A percentile compares a stretch with the other conserved stretches of the same genome.
Evolutionary conservation across 1,140 invertebrate genomes (phyloP).

Genomic region (Drosophila lowei): DNA sequence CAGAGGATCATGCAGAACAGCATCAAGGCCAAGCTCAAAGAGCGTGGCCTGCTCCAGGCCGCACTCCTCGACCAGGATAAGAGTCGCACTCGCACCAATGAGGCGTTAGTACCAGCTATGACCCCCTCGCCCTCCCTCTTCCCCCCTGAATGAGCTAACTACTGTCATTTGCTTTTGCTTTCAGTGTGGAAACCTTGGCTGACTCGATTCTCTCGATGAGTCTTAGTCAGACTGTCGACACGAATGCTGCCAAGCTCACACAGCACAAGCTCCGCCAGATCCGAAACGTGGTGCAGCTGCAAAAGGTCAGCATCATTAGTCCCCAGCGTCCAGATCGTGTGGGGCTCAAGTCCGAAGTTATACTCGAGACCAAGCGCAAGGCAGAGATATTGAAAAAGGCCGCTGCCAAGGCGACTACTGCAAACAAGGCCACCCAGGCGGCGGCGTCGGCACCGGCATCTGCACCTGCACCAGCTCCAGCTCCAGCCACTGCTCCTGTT

Average conservation of each 20-base stretch:
- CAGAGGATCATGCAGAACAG: conserved; percentile 84
- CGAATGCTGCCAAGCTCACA: conserved; percentile 57
- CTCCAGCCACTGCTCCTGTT: conserved; percentile 12
- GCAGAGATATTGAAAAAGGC: conserved; percentile 51
- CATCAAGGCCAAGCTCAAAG: conserved; percentile 80
- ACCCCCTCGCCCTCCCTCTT: too few relatives aligned
- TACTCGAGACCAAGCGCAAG: conserved; percentile 70
- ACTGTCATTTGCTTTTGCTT: background rate
- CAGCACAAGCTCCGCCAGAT: conserved; percentile 58
- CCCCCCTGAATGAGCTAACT: too few relatives aligned
- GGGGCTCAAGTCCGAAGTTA: conserved; percentile 78
- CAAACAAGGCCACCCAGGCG: conserved; percentile 52
- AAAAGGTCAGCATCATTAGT: conserved; percentile 68
- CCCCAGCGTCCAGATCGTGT: conserved; percentile 77
- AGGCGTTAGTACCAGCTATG: conserved; percentile 38
- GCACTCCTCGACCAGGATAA: conserved; percentile 50
- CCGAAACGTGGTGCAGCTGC: conserved; percentile 45
- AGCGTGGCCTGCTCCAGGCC: conserved; percentile 55
- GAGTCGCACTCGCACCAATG: conserved; percentile 55
- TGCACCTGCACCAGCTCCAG: background rate
- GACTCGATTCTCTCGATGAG: conserved; percentile 79
- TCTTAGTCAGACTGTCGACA: conserved; percentile 57
- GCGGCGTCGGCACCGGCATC: conserved; percentile 10
- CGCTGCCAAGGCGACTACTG: conserved; percentile 41
- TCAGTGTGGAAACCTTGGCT: conserved; percentile 66